A percentile compares a stretch with the other conserved stretches of the same genome.
Evolutionary conservation across 2,113 vertebrate species (phyloP).

Genomic region (Cryptomyrus ogoouensis): DNA sequence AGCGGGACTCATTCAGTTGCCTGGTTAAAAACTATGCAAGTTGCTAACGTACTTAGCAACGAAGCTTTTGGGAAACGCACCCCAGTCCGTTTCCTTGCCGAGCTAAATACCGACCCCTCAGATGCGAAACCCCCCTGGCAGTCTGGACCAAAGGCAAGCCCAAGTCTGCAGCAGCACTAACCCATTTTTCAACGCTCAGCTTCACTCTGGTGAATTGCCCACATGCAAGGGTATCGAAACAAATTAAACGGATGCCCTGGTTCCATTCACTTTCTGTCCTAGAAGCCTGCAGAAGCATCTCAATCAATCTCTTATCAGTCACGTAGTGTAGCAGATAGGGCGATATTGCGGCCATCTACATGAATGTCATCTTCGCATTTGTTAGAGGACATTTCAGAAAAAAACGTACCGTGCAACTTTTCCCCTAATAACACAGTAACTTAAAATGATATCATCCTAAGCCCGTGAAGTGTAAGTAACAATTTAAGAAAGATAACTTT

Average conservation of each 20-base stretch:
- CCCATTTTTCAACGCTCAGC: slow-evolving; percentile 33
- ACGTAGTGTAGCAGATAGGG: not conserved
- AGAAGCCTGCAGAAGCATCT: slow-evolving; percentile 32
- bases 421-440: not conserved
- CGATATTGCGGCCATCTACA: not conserved
- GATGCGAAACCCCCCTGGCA: not conserved
- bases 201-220: slow-evolving; percentile 39
- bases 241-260: slow-evolving; percentile 42
- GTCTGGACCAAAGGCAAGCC: slow-evolving; percentile 18
- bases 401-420: not conserved
- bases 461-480: not conserved
- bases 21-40: too few species aligned
- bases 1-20: too few species aligned
- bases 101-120: not conserved
- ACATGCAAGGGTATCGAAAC: slow-evolving; percentile 41
- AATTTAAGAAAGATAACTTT: not conserved
- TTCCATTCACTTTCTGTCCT: slow-evolving; percentile 40
- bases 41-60: too few species aligned
- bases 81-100: not conserved
- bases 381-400: not conserved
- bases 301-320: slow-evolving; percentile 26
- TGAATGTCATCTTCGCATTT: not conserved
- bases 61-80: too few species aligned
- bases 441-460: not conserved
- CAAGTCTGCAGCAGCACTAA: slow-evolving; percentile 23